These are phyloP conservation scores for Tachysurus vachellii DNA, from an alignment of 2,113 vertebrate species.

Conservation along the genomic window DNA sequence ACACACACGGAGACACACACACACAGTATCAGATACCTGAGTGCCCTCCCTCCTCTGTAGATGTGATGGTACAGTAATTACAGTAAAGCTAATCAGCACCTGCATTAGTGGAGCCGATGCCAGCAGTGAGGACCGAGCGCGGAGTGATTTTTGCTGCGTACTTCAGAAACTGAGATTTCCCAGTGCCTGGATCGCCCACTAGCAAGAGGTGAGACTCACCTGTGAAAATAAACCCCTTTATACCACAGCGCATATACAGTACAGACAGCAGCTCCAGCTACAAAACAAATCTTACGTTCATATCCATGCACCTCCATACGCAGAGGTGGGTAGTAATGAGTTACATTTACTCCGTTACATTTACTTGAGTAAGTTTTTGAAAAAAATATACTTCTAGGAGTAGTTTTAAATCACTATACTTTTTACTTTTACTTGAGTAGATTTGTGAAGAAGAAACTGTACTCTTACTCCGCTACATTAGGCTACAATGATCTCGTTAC, in stretches of 20 bases:
- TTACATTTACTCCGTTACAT: too few relatives aligned
- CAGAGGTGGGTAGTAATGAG: too few relatives aligned
- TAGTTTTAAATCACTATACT: too few relatives aligned
- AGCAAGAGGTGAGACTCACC: constrained; percentile 94
- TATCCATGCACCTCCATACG: neutral
- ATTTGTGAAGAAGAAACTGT: too few relatives aligned
- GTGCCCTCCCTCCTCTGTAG: neutral
- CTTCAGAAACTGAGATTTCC: constrained; percentile 97
- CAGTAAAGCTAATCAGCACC: constrained; percentile 66
- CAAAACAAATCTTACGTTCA: neutral
- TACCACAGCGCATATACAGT: too few relatives aligned
- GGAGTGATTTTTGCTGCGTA: constrained; percentile 94
- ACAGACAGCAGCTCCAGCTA: neutral
- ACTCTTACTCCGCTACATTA: too few relatives aligned
- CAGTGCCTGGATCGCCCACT: constrained; percentile 95
- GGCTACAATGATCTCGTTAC: too few relatives aligned
- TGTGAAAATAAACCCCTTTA: constrained; percentile 55
- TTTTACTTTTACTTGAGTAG: too few relatives aligned
- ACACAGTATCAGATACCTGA: neutral
- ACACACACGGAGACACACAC: constrained; percentile 6
- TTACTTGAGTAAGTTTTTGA: too few relatives aligned
- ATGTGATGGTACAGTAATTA: neutral
- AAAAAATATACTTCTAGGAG: too few relatives aligned
- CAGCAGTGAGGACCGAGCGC: constrained; percentile 91
- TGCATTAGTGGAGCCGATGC: constrained; percentile 95